Evolutionary conservation across 2,888 invertebrate genomes (phyloP), one percentile per base, ranked within the genome.

Genomic region (Synanthedon formicaeformis): DNA sequence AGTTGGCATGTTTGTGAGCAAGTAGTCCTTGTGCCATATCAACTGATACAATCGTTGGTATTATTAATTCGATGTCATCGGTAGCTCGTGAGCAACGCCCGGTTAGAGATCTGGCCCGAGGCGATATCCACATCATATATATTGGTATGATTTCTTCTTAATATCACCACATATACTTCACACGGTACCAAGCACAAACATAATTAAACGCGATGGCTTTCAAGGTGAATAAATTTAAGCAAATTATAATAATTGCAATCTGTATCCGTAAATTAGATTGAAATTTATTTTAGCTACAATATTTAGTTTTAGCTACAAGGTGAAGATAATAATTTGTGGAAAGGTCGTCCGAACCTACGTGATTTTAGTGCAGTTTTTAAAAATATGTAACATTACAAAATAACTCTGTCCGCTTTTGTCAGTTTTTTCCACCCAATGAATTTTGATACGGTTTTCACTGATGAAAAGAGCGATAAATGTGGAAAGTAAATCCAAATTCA

Each of bases 11-110:
- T 50, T 50, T n/a, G 50, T 50, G 40, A 40, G 4, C 62, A 61
- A 48, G 71, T 63, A 66, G 66, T 64, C 70, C 71, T 73, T 69
- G 71, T 65, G 53, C 61, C 56, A 67, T 60, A 65, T 65, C 59
- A 63, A 65, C 59, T 57, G 58, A 63, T 64, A 60, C 62, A 65
- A 60, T 62, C 62, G 64, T 34, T 10, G 34, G 34, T 58, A 59
- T 56, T 57, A 64, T 63, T 66, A 63, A 66, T 18, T 67, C 57
- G 60, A 55, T 63, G 63, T 66, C 66, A 66, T 67, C 65, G 59
- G 52, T 50, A 52, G 52, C 54, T 53, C 41, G 55, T 56, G 57
- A 51, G 56, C 53, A 51, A 50, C 34, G 34, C 45, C 41, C 45
- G 52, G 53, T 50, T 54, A 53, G 55, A n/a, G 40, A 50, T 53